Conservation (phyloP, 1,140 invertebrate species). For the Tetragonula clypearis region DNA sequence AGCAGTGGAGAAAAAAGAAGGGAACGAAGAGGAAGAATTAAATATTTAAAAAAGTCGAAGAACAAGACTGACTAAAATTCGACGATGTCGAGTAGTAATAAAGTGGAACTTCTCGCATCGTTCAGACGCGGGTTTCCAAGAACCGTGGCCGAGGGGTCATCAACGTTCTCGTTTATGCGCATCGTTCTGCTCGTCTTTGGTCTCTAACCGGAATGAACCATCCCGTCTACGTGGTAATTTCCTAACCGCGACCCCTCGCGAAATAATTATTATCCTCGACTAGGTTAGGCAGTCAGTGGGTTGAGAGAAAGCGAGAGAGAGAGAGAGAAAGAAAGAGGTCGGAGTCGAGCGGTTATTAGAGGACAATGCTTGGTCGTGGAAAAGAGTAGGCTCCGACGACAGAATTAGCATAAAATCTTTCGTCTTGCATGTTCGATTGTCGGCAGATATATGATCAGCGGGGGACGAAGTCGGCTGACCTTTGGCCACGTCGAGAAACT, state of each 20-base stretch:
- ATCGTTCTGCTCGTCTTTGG: background rate
- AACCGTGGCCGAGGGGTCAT: background rate
- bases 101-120: constrained; percentile 8
- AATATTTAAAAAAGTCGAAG: background rate
- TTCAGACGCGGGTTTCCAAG: constrained; percentile 10
- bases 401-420: constrained; percentile 75
- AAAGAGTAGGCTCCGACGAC: constrained; percentile 52
- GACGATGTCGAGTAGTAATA: background rate
- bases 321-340: background rate
- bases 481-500: constrained; percentile 42
- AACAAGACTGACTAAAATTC: background rate
- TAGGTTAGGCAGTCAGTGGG: constrained; percentile 46
- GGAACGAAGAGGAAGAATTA: background rate
- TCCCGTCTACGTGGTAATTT: constrained; percentile 57
- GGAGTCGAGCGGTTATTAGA: constrained; percentile 69
- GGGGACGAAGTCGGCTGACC: constrained; percentile 46
- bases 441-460: constrained; percentile 57
- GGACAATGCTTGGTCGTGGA: constrained; percentile 69
- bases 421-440: constrained; percentile 60
- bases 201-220: constrained; percentile 14
- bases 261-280: constrained; percentile 58
- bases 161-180: background rate
- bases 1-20: no score
- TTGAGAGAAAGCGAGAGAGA: background rate
- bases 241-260: constrained; percentile 50